Percentiles rank a stretch among this genome's conserved stretches.
phyloP scores from a whole-genome alignment of 2,113 vertebrate species.

The Crotalus horridus region DNA sequence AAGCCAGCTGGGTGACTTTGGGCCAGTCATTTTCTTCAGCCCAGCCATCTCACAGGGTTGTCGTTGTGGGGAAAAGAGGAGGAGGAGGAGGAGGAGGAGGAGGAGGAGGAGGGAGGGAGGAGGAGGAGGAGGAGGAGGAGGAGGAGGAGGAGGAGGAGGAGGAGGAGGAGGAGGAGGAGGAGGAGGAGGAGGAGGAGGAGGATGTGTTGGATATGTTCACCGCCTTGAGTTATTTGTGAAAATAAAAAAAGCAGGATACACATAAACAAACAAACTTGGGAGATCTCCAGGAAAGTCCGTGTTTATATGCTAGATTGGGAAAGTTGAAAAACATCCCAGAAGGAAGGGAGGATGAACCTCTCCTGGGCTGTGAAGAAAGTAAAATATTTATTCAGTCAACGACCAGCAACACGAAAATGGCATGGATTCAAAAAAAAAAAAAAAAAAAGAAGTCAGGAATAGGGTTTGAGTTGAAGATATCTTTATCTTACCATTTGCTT shows the following conservation, averaged over 20 bases:
- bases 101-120: too few species aligned
- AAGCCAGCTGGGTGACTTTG: not conserved
- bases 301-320: not conserved
- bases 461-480: not conserved
- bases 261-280: not conserved
- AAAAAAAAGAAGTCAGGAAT: not conserved
- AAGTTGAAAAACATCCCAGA: not conserved
- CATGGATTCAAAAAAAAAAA: not conserved
- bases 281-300: not conserved
- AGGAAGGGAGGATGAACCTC: not conserved
- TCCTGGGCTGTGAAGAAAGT: not conserved
- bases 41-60: not conserved
- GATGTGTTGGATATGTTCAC: not conserved
- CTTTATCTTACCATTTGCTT: not conserved
- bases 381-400: not conserved
- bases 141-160: not conserved
- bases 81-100: not conserved
- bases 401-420: not conserved
- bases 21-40: not conserved
- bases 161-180: not conserved
- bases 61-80: not conserved
- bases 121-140: not conserved
- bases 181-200: not conserved
- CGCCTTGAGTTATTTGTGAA: not conserved
- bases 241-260: not conserved